These are phyloP conservation scores for Beaufortia kweichowensis DNA, from an alignment of 2,113 vertebrate genomes.

Conservation along the genomic window DNA sequence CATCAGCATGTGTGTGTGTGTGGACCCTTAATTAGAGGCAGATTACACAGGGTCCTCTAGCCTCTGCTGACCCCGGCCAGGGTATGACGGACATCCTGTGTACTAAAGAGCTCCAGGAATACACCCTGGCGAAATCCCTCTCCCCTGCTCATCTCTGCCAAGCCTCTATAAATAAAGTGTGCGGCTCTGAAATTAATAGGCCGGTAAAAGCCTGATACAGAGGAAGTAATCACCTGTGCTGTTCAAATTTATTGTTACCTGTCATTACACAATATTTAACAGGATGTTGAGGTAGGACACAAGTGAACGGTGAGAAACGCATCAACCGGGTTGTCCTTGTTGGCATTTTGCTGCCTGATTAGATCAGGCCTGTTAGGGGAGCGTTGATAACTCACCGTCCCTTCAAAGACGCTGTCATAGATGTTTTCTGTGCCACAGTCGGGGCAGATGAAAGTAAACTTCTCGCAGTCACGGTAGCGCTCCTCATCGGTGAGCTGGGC, in stretches of 20 bases:
- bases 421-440: slow-evolving; percentile 88
- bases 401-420: slow-evolving; percentile 89
- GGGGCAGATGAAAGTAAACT: slow-evolving; percentile 88
- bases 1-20: slow-evolving; percentile 8
- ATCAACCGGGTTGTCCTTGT: neutral
- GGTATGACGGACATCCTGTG: slow-evolving; percentile 62
- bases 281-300: neutral
- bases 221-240: slow-evolving; percentile 27
- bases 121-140: slow-evolving; percentile 1
- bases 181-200: slow-evolving; percentile 24
- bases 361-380: neutral
- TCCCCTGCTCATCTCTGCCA: neutral
- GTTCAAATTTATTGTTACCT: slow-evolving; percentile 36
- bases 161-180: slow-evolving; percentile 40
- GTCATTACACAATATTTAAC: slow-evolving; percentile 43
- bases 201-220: neutral
- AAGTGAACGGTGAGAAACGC: neutral
- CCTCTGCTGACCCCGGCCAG: slow-evolving; percentile 61
- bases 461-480: slow-evolving; percentile 90
- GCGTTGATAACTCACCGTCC: slow-evolving; percentile 80
- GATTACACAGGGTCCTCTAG: slow-evolving; percentile 60
- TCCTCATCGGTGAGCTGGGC: slow-evolving; percentile 93
- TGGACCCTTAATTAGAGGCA: slow-evolving; percentile 68
- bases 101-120: slow-evolving; percentile 46
- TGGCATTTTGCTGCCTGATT: slow-evolving; percentile 33